Evolutionary conservation across 2,888 invertebrate species (phyloP).

Genomic region (Sesia bembeciformis): DNA sequence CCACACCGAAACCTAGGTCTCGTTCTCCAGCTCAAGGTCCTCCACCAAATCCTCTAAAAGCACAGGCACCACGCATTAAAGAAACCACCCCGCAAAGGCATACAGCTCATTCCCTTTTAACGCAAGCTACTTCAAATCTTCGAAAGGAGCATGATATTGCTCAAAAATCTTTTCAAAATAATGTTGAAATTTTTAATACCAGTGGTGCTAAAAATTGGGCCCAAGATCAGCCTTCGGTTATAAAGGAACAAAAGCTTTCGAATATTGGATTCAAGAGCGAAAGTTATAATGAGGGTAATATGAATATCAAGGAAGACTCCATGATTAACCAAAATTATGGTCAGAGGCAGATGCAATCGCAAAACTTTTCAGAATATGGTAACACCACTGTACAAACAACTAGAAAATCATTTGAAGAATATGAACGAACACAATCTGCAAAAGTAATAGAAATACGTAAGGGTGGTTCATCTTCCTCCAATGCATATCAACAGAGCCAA

Average conservation of each 20-base stretch:
- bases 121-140: slow-evolving; percentile 44
- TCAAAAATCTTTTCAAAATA: slow-evolving; percentile 52
- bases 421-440: slow-evolving; percentile 77
- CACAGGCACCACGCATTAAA: slow-evolving; percentile 77
- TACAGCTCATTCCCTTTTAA: slow-evolving; percentile 42
- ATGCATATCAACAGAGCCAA: slow-evolving; percentile 41
- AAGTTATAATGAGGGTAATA: slow-evolving; percentile 52
- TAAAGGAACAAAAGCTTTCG: slow-evolving; percentile 62
- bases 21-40: slow-evolving; percentile 83
- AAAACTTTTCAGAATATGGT: slow-evolving; percentile 69
- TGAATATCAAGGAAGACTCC: slow-evolving; percentile 51
- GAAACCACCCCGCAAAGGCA: slow-evolving; percentile 57
- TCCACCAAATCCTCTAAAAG: slow-evolving; percentile 78
- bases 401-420: slow-evolving; percentile 79
- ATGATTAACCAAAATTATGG: slow-evolving; percentile 53
- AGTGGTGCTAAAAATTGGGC: slow-evolving; percentile 36
- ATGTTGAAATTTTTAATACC: slow-evolving; percentile 36
- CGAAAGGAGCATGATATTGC: slow-evolving; percentile 60
- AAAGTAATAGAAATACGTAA: slow-evolving; percentile 77
- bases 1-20: slow-evolving; percentile 77
- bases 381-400: slow-evolving; percentile 77
- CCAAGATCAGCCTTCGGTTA: slow-evolving; percentile 55
- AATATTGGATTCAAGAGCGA: slow-evolving; percentile 65
- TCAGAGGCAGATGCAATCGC: slow-evolving; percentile 60
- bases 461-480: slow-evolving; percentile 45